Percentiles rank a stretch among this genome's conserved stretches.
phyloP scores from a whole-genome alignment of 2,797 vertebrate genomes.

The Hemibagrus guttatus region DNA sequence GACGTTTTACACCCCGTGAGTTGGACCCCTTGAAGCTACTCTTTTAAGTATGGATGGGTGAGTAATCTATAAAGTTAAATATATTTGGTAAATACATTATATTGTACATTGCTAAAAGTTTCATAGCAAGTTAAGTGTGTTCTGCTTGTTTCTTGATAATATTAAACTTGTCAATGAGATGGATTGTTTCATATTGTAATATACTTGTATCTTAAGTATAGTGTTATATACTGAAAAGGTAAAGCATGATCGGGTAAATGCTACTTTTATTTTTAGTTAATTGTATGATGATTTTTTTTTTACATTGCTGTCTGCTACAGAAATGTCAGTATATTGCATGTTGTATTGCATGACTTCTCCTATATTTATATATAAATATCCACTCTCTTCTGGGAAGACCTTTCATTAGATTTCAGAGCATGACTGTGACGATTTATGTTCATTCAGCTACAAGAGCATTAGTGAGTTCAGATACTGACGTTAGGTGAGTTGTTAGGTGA shows the following conservation, averaged over 20 bases:
- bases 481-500: no score
- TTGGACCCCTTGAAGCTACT: background rate
- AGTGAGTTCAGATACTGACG: background rate
- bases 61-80: conserved; percentile 10
- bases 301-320: no score
- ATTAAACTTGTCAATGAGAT: background rate
- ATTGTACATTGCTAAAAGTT: no score
- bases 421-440: background rate
- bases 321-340: background rate
- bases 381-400: no score
- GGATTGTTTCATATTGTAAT: background rate
- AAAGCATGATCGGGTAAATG: background rate
- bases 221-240: background rate
- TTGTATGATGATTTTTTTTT: background rate
- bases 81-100: background rate
- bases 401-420: no score
- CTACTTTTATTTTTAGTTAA: background rate
- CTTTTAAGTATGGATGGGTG: conserved; percentile 18
- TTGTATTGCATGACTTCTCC: no score
- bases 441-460: background rate
- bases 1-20: background rate
- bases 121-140: background rate
- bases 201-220: background rate
- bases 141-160: background rate
- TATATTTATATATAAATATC: no score